A percentile compares a stretch with the other conserved stretches of the same genome.
Conservation (phyloP, 2,797 vertebrate genomes). For the Pseudomugil gertrudae region DNA sequence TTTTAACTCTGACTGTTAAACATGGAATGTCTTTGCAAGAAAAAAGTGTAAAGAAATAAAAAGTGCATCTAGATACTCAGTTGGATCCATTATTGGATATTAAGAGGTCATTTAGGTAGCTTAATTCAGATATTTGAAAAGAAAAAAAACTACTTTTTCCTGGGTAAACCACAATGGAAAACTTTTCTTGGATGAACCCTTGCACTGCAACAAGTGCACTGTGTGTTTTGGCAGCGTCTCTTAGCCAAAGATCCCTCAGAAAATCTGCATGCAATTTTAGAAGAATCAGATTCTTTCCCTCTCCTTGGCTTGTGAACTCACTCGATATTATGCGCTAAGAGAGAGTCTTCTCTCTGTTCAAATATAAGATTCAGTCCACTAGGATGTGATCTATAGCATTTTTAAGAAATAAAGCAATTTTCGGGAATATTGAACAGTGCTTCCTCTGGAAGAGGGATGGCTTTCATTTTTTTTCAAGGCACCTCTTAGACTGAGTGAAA, state of each 20-base stretch:
- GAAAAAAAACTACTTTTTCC: constrained; percentile 18
- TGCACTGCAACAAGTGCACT: constrained; percentile 80
- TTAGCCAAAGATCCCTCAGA: constrained; percentile 66
- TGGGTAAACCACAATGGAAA: constrained; percentile 58
- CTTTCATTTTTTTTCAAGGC: constrained; percentile 94
- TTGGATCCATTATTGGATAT: background rate
- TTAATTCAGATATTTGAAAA: constrained; percentile 34
- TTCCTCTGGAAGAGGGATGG: constrained; percentile 93
- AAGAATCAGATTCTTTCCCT: constrained; percentile 74
- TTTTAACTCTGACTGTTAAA: constrained; percentile 41
- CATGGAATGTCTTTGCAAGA: constrained; percentile 8
- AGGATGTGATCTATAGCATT: constrained; percentile 74
- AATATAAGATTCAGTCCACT: constrained; percentile 73
- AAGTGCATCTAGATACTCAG: background rate
- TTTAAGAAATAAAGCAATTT: constrained; percentile 76
- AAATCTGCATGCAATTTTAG: constrained; percentile 75
- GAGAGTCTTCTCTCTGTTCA: constrained; percentile 67
- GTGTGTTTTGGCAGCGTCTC: constrained; percentile 72
- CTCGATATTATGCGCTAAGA: constrained; percentile 56
- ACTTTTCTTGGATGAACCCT: constrained; percentile 71
- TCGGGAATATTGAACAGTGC: constrained; percentile 82
- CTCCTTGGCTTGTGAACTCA: constrained; percentile 58
- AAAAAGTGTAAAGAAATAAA: constrained; percentile 1
- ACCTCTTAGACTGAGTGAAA: constrained; percentile 98
- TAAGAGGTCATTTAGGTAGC: background rate